Base-by-base conservation (phyloP, 2,888 invertebrate genomes). In the Trachelus stipa region DNA sequence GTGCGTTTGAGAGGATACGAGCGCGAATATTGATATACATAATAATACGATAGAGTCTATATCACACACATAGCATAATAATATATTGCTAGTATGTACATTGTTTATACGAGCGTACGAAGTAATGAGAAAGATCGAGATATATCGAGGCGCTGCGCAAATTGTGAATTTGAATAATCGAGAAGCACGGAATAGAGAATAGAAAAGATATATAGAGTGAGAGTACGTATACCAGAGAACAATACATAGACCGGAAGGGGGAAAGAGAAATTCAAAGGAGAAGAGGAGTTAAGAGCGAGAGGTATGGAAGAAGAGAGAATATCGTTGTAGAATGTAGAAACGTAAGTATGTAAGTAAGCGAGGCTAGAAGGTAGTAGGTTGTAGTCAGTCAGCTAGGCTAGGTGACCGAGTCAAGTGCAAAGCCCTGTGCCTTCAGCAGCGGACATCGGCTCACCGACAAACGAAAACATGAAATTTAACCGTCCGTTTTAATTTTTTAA, bases 391-490 rank as follows among this genome's bases (percentile, higher is more conserved):
- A 90, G 89, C 87, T 90, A 89, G 90, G 87, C 85, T 91, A 91
- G 91, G 91, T 91, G 91, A 91, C 90, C 91, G 91, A 90, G 91
- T 90, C 91, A 90, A 91, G 91, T 91, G 91, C 91, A 91, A 91
- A 91, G 90, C 90, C 90, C 87, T 91, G 91, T 91, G 91, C 91
- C 91, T 91, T 91, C 89, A 91, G 90, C 90, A 90, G 89, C 90
- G 90, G 91, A 91, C 89, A 91, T 91, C 91, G 91, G 91, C 89
- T 91, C 91, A 91, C 91, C 90, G 87, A 90, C 88, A 88, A 86
- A 88, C 85, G 82, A 83, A 85, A 85, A 83, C 81, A 87, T 87
- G 85, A 88, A 91, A 91, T 90, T 89, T 87, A 90, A 90, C 90
- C 90, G 90, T 90, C 90, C 90, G 90, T 89, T 88, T 89, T 88